A percentile compares a stretch with the other conserved stretches of the same genome.
phyloP scores from a whole-genome alignment of 2,113 vertebrate species.

The Corythoichthys haematopterus region DNA sequence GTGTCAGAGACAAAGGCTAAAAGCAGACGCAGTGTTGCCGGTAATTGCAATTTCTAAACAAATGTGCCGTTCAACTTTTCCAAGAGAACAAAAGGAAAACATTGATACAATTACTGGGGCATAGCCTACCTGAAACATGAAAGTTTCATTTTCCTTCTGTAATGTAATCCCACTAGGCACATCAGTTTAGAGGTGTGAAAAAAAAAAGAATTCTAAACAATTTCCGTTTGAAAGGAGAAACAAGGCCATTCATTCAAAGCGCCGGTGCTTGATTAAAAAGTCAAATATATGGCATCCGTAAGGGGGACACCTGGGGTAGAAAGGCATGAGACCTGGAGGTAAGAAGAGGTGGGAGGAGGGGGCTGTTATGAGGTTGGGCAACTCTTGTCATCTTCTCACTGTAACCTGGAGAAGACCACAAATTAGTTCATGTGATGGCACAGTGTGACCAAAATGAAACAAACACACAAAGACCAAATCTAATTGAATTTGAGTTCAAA shows the following conservation, averaged over 20 bases:
- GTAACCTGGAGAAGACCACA: conserved; percentile 72
- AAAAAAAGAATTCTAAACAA: conserved; percentile 65
- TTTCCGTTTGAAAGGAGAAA: conserved; percentile 62
- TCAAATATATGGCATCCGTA: conserved; percentile 64
- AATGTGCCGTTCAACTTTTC: conserved; percentile 59
- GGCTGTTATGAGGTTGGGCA: conserved; percentile 28
- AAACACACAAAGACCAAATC: conserved; percentile 67
- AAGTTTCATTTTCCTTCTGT: conserved; percentile 61
- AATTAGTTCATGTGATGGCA: conserved; percentile 71
- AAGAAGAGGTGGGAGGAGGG: conserved; percentile 17
- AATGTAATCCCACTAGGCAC: conserved; percentile 72
- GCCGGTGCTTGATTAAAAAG: conserved; percentile 70
- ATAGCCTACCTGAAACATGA: conserved; percentile 69
- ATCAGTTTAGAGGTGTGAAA: conserved; percentile 68
- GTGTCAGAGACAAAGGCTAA: conserved; percentile 53
- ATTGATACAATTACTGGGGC: conserved; percentile 69
- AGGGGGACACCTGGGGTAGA: conserved; percentile 64
- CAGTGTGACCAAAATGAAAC: conserved; percentile 72
- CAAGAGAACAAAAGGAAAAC: conserved; percentile 70
- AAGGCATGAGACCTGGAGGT: conserved; percentile 40
- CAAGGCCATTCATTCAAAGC: conserved; percentile 66
- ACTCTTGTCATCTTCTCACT: conserved; percentile 67
- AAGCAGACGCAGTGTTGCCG: conserved; percentile 44
- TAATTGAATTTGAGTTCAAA: conserved; percentile 75
- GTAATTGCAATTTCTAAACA: conserved; percentile 70